A percentile compares a stretch with the other conserved stretches of the same genome.
Evolutionary conservation across 2,113 vertebrate species (phyloP).

Genomic region (Phasianus colchicus): DNA sequence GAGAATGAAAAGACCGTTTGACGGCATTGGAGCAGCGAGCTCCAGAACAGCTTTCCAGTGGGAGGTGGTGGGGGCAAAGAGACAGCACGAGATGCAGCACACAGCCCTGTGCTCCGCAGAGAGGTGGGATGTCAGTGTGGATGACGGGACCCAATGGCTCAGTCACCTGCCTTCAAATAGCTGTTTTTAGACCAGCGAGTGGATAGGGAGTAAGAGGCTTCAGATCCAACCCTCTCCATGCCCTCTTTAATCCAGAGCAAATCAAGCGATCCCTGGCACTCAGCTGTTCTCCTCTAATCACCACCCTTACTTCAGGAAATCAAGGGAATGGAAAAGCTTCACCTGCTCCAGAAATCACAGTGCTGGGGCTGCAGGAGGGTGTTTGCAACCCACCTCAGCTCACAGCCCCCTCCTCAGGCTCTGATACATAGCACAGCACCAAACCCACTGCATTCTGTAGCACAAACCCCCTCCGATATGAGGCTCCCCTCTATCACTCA

Average conservation of each 20-base stretch:
- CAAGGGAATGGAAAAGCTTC: neutral
- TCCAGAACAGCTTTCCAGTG: conserved; percentile 59
- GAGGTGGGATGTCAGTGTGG: neutral
- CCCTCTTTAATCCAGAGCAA: neutral
- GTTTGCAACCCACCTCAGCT: neutral
- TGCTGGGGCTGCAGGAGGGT: neutral
- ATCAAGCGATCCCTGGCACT: neutral
- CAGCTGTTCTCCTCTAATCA: neutral
- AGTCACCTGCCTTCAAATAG: fast-evolving
- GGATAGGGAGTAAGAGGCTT: neutral
- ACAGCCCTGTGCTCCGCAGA: neutral
- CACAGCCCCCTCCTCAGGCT: neutral
- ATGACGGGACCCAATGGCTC: neutral
- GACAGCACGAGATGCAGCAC: neutral
- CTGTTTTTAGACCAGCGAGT: neutral
- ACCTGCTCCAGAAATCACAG: neutral
- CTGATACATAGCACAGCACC: neutral
- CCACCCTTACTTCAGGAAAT: neutral
- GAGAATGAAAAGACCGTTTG: conserved; percentile 32
- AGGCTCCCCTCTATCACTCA: fast-evolving
- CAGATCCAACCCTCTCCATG: neutral
- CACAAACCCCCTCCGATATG: neutral
- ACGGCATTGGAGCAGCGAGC: neutral
- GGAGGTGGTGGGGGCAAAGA: conserved; percentile 58
- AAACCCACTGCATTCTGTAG: neutral